Evolutionary conservation across 2,888 invertebrate genomes (phyloP), one percentile per base, ranked within the genome.

Genomic region (Fragum whitleyi): DNA sequence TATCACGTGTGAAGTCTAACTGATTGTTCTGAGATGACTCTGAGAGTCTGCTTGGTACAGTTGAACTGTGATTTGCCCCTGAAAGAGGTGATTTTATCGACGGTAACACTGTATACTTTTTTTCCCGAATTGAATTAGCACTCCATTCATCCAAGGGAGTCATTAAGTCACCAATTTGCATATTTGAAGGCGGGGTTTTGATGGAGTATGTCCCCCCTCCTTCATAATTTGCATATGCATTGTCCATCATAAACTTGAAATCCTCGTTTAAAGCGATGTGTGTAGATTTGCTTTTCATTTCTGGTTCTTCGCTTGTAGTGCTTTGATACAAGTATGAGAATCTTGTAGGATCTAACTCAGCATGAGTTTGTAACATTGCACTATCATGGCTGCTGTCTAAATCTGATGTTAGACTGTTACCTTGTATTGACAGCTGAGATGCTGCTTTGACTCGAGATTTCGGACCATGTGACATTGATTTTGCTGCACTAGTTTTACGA

Each of bases 21-120:
- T 90, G 90, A 73, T 90, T 90, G 69, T 81, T 81, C 14, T 81
- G 68, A 11, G 79, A 75, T 57, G 71, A 67, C 0, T 76, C 55
- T 1, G 81, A 73, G 6, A 29, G 28, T 67, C 47, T 71, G 23
- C 62, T 73, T 23, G 16, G 26, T 14, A 26, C 47, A 21, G 72
- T 21, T 6, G 39, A 47, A 21, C 26, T 59, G n/a, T 77, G 68
- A 26, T 29, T 68, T n/a, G 61, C 61, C 1, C 72, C 76, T 9
- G 78, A 77, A 42, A 42, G 67, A 42, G 68, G 53, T 14, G 69
- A 74, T 72, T 77, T 81, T 39, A 90, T 90, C 1, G 88, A 88
- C 9, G 90, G 90, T 67, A 90, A 81, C 21, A 90, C 89, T 28
- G 87, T 74, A 65, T 89, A 90, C 76, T 90, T 90, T 67, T 85